Percentiles rank a stretch among this genome's conserved stretches.
Evolutionary conservation across 2,797 vertebrate genomes (phyloP).

Genomic region (Amblyraja radiata): DNA sequence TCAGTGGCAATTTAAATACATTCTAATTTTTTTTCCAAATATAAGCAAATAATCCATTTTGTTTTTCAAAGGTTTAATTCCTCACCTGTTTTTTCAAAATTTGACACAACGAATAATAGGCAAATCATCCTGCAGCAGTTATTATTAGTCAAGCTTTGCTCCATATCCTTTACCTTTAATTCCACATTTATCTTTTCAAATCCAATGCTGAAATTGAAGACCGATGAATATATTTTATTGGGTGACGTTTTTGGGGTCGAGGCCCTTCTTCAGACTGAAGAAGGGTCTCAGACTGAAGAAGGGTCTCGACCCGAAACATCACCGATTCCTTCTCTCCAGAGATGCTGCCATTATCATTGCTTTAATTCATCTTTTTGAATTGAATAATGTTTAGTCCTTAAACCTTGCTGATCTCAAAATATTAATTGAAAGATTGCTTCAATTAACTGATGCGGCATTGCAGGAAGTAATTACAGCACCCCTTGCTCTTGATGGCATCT

Average conservation of each 20-base stretch:
- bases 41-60: background rate
- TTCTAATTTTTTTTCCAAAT: background rate
- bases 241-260: no score
- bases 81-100: background rate
- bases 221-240: background rate
- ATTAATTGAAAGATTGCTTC: background rate
- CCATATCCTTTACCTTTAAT: background rate
- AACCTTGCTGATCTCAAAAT: background rate
- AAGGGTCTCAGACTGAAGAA: no score
- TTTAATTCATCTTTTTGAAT: no score
- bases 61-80: background rate
- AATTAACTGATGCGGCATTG: background rate
- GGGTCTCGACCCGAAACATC: no score
- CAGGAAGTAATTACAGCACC: background rate
- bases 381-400: no score
- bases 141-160: background rate
- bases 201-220: background rate
- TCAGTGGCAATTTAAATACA: background rate
- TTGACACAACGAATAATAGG: background rate
- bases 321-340: no score
- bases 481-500: background rate
- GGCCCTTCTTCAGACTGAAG: no score
- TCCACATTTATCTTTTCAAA: background rate
- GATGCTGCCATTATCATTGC: no score
- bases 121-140: background rate